Conservation (phyloP, 2,888 invertebrate genomes). For the Amphipyra berbera region DNA sequence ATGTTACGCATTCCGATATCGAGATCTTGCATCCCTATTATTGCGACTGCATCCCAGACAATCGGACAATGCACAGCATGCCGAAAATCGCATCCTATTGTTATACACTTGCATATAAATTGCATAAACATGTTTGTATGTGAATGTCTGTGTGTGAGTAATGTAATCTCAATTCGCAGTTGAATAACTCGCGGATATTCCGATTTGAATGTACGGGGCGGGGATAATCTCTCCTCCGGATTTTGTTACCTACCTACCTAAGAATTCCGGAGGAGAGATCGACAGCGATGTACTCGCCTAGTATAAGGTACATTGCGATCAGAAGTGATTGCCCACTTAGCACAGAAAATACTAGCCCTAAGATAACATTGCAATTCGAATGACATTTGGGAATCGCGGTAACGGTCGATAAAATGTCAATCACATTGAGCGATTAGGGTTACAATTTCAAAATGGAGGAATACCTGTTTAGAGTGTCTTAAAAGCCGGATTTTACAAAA, state of each 20-base stretch:
- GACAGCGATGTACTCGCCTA: not conserved
- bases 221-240: conserved; percentile 19
- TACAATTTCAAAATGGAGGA: too few relatives aligned
- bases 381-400: too few relatives aligned
- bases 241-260: not conserved
- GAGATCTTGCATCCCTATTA: conserved; percentile 8
- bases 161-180: conserved; percentile 31
- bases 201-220: not conserved
- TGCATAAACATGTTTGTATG: conserved; percentile 7
- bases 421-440: too few relatives aligned
- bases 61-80: conserved; percentile 20
- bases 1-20: conserved; percentile 9
- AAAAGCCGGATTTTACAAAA: too few relatives aligned
- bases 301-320: too few relatives aligned
- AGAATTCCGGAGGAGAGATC: conserved; percentile 1
- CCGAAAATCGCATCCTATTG: conserved; percentile 34
- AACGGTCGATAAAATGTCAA: too few relatives aligned
- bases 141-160: conserved; percentile 20
- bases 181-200: conserved; percentile 33
- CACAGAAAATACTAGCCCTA: too few relatives aligned
- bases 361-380: too few relatives aligned
- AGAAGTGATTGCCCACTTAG: not conserved
- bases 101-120: conserved; percentile 6
- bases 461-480: too few relatives aligned
- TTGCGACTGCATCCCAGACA: conserved; percentile 13